Base-by-base conservation (phyloP, 2,113 vertebrate species). In the Puffinus mauretanicus region DNA sequence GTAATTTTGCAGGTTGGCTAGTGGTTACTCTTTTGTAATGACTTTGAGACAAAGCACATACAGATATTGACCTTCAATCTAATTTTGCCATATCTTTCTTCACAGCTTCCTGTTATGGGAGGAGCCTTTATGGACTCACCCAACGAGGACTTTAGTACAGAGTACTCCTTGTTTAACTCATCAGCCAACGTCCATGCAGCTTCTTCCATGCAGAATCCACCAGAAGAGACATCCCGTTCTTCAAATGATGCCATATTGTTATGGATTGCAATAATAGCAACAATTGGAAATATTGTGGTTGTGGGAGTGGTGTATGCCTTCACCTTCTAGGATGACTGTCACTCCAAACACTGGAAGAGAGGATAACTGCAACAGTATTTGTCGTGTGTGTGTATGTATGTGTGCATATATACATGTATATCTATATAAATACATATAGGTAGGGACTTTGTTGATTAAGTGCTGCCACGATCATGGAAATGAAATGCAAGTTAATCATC, bases 101-200 rank as follows among this genome's bases (percentile, higher is more conserved):
- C n/a, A n/a, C 98, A 99, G 99, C 98, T 99, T 97, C 99, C 99
- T 61, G 99, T 99, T 40, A 99, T 99, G 99, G 99, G 99, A 79
- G 99, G 99, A 30, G 99, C 99, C 46, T 99, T 99, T 98, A 99
- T 99, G 99, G 99, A 99, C 98, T 99, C 99, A 3, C 98, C 99
- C 67, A 99, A 99, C 0, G 99, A 99, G 42, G 99, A 99, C 97
- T 99, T 99, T 98, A 99, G 99, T 58, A 98, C 98, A 1, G 99
- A 99, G 38, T 99, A 99, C 96, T 99, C 99, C 16, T 98, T 99
- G 96, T 99, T 99, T 94, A 99, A 99, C 98, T 99, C 99, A 8
- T 99, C 99, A 2, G 98, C 98, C 98, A 99, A 99, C 1, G 98
- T 99, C 94, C 99, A 99, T 49, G 98, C 98, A 19, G 98, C 98